Percentiles rank a stretch among this genome's conserved stretches.
These are phyloP conservation scores for Etheostoma cragini DNA, from an alignment of 2,113 vertebrate genomes.

Conservation along the genomic window DNA sequence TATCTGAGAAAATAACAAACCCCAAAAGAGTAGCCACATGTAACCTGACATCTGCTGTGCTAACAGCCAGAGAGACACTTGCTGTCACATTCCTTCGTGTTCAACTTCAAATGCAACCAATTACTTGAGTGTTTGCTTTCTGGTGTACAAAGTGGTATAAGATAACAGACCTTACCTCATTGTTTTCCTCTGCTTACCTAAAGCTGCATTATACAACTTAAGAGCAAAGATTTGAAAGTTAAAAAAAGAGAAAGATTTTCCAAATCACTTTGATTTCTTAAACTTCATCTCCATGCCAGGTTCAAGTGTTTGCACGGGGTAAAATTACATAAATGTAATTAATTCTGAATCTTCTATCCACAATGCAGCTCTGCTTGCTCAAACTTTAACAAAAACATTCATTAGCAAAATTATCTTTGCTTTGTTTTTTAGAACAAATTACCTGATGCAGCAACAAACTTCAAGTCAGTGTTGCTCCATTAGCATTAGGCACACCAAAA, in stretches of 20 bases:
- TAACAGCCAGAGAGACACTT: conserved; percentile 63
- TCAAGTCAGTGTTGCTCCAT: background rate
- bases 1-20: conserved; percentile 70
- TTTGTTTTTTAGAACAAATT: conserved; percentile 49
- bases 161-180: conserved; percentile 36
- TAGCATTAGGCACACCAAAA: conserved; percentile 1
- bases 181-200: conserved; percentile 27
- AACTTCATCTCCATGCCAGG: conserved; percentile 3
- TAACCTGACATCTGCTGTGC: conserved; percentile 73
- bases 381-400: conserved; percentile 43
- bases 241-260: background rate
- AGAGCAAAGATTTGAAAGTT: conserved; percentile 9
- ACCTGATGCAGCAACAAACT: conserved; percentile 6
- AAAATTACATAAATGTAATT: conserved; percentile 36
- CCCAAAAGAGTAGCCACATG: conserved; percentile 68
- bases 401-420: conserved; percentile 41
- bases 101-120: conserved; percentile 73
- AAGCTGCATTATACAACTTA: conserved; percentile 30
- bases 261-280: background rate
- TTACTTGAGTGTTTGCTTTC: conserved; percentile 67
- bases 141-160: conserved; percentile 52
- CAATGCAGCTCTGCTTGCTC: conserved; percentile 23
- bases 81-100: conserved; percentile 56
- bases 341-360: conserved; percentile 34
- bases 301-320: background rate